These are phyloP conservation scores for Thoracochromis brauschi DNA, from an alignment of 2,113 vertebrate species.

Conservation along the genomic window DNA sequence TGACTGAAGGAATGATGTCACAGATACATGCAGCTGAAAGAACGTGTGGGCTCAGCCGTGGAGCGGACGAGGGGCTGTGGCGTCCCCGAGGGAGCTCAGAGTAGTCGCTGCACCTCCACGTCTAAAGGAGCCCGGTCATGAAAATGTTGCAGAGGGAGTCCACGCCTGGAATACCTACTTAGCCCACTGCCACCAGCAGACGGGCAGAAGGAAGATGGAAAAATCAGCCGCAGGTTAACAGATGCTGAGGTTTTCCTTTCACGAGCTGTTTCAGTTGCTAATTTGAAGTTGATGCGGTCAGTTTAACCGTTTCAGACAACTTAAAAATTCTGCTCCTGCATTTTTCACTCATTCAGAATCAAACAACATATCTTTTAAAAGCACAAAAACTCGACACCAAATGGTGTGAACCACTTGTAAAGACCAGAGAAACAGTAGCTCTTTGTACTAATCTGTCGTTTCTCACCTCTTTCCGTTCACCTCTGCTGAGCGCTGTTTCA, in stretches of 20 bases:
- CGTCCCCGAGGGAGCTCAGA: neutral
- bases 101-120: neutral
- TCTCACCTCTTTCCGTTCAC: neutral
- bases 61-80: neutral
- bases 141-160: neutral
- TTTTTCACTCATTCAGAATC: neutral
- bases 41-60: neutral
- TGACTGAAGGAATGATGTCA: neutral
- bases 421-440: neutral
- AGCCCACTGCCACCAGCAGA: neutral
- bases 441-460: neutral
- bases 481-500: too few relatives aligned
- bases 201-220: neutral
- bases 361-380: rapidly evolving
- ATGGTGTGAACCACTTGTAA: neutral
- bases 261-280: neutral
- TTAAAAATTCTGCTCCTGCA: neutral
- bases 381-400: neutral
- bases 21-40: rapidly evolving
- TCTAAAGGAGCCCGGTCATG: neutral
- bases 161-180: neutral
- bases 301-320: rapidly evolving
- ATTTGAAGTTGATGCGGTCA: neutral
- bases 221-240: neutral
- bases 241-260: neutral